phyloP scores from a whole-genome alignment of 2,797 vertebrate genomes.

The Halcyon chelicuti region DNA sequence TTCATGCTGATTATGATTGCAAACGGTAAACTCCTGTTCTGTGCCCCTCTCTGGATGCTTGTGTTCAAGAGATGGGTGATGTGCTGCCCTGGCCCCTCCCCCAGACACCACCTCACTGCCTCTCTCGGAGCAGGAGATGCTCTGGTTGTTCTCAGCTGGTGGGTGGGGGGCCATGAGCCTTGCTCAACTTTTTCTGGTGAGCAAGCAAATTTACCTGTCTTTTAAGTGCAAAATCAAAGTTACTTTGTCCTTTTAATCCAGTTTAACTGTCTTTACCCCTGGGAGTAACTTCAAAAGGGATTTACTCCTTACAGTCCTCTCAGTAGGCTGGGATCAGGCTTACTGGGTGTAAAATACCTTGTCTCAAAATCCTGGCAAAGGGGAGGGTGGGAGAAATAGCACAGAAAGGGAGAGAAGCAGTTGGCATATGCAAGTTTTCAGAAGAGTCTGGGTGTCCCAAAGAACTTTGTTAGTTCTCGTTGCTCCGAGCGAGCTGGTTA shows the following conservation, averaged over 20 bases:
- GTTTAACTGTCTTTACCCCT: not conserved
- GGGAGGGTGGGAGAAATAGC: not conserved
- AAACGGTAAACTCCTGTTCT: not conserved
- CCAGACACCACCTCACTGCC: not conserved
- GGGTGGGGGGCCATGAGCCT: not conserved
- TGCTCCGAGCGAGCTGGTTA: not conserved
- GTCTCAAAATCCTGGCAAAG: not conserved
- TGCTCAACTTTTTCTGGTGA: not conserved
- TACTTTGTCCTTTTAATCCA: conserved; percentile 14
- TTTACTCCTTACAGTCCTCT: not conserved
- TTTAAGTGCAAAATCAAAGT: conserved; percentile 45
- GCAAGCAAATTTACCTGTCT: conserved; percentile 13
- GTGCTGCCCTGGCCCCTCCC: not conserved
- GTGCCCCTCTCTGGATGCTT: not conserved
- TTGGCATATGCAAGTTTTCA: not conserved
- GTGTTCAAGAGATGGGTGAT: not conserved
- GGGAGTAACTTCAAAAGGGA: conserved; percentile 19
- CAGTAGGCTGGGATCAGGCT: not conserved
- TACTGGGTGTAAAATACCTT: not conserved
- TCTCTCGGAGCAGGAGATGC: not conserved
- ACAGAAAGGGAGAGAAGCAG: not conserved
- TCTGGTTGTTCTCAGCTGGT: not conserved
- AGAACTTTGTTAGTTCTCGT: not conserved
- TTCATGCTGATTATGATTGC: not conserved
- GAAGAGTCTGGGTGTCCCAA: not conserved